A percentile compares a stretch with the other conserved stretches of the same genome.
Evolutionary conservation across 2,888 invertebrate species (phyloP).

Genomic region (Macaria notata): DNA sequence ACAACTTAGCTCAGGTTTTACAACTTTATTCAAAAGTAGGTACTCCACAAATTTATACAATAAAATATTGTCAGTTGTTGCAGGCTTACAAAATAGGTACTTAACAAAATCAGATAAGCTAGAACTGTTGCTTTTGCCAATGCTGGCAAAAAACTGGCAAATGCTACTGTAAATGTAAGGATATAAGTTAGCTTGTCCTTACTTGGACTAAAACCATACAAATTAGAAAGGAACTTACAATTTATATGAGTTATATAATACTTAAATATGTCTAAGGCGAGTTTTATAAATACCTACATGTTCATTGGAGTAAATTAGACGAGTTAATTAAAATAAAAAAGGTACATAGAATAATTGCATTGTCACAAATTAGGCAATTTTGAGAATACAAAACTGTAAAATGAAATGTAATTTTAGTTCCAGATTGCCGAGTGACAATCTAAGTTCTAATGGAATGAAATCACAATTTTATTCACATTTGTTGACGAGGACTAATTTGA

Average conservation of each 20-base stretch:
- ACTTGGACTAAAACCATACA: not conserved
- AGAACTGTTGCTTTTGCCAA: not conserved
- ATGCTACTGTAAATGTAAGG: too few relatives aligned
- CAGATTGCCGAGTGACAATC: conserved; percentile 34
- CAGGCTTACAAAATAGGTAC: conserved; percentile 38
- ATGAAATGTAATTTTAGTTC: conserved; percentile 1
- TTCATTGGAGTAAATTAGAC: not conserved
- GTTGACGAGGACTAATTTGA: conserved; percentile 48
- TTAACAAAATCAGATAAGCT: conserved; percentile 22
- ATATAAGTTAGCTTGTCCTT: too few relatives aligned
- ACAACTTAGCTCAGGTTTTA: conserved; percentile 38
- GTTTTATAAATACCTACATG: conserved; percentile 9
- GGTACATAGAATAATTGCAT: conserved; percentile 15
- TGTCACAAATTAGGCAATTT: conserved; percentile 12
- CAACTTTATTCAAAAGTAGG: conserved; percentile 70
- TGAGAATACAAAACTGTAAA: not conserved
- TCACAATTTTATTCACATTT: conserved; percentile 38
- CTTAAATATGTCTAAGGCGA: conserved; percentile 13
- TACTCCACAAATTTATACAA: conserved; percentile 65
- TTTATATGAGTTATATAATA: conserved; percentile 25
- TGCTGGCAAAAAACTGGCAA: not conserved
- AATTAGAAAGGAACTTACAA: conserved; percentile 21
- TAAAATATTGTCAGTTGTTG: conserved; percentile 69
- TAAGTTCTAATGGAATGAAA: conserved; percentile 73
- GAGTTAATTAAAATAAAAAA: too few relatives aligned